Evolutionary conservation across 2,797 vertebrate genomes (phyloP), one percentile per base, ranked within the genome.

Genomic region (Loris lydekkerianus): DNA sequence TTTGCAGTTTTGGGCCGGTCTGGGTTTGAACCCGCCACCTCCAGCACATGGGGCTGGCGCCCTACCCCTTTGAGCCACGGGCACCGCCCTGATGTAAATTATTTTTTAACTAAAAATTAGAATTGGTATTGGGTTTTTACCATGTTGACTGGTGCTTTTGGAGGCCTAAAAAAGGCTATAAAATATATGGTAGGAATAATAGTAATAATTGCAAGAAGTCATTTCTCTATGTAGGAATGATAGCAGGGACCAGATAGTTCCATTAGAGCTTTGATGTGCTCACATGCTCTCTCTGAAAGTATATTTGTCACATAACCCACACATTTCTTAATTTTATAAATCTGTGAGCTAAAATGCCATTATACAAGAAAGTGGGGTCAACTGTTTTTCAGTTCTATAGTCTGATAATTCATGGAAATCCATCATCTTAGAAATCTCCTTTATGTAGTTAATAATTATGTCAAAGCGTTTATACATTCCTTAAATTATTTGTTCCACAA

Each of bases 371-470:
- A 80, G 63, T 34, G 9, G 3, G 0, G 53, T 77, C 29, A 63
- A 3, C 11, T 93, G 31, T 40, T 82, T 85, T 69, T 21, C 46
- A n/a, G 10, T 37, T 7, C 46, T 58, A 49, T 21, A 81, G 10
- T 78, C 20, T 95, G 75, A 78, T 75, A 10, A 40, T 70, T 89
- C 46, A 86, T 61, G 4, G 7, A 83, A 70, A 67, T 82, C 11
- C 11, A 73, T 94, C 40, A 78, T 86, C 70, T 91, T 78, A 9
- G 23, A 95, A 29, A 43, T 84, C 76, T 70, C 4, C 17, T 89
- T 96, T 83, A 93, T 37, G 20, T 89, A 84, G 31, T 94, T 87
- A 89, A 56, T 88, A 94, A 78, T 58, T 84, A 69, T 18, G 61
- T 65, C 25, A 89, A 60, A 72, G 13, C 63, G 61, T 86, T 93